Evolutionary conservation across 2,113 vertebrate species (phyloP).

Genomic region (Nothocercus nigrocapillus): DNA sequence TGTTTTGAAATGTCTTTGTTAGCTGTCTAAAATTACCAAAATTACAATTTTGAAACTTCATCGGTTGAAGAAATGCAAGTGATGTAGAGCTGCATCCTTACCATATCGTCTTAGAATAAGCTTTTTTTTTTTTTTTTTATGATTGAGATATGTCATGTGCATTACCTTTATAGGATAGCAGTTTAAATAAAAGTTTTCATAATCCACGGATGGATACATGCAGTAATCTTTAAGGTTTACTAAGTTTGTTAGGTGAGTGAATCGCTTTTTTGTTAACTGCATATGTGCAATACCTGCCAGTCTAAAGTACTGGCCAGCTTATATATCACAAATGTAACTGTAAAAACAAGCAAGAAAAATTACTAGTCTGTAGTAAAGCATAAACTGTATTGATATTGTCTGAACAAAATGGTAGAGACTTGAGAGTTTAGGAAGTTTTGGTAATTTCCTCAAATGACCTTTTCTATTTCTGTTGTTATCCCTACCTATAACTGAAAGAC

Average conservation of each 20-base stretch:
- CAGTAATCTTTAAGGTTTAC: too few species aligned
- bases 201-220: too few species aligned
- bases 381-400: neutral
- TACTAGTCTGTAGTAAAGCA: neutral
- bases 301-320: neutral
- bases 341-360: too few species aligned
- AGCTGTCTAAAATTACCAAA: neutral
- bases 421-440: neutral
- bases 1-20: accelerated
- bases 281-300: neutral
- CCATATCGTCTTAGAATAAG: neutral
- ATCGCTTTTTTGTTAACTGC: accelerated
- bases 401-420: neutral
- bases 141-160: neutral
- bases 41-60: accelerated
- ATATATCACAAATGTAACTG: accelerated
- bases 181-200: neutral
- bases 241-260: neutral
- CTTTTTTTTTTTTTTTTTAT: accelerated
- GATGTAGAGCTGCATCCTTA: neutral
- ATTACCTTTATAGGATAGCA: accelerated
- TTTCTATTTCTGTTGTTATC: neutral
- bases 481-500: accelerated
- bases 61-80: neutral
- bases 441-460: neutral